Conservation (phyloP, 2,888 invertebrate species). For the Drosophila melanocephala region DNA sequence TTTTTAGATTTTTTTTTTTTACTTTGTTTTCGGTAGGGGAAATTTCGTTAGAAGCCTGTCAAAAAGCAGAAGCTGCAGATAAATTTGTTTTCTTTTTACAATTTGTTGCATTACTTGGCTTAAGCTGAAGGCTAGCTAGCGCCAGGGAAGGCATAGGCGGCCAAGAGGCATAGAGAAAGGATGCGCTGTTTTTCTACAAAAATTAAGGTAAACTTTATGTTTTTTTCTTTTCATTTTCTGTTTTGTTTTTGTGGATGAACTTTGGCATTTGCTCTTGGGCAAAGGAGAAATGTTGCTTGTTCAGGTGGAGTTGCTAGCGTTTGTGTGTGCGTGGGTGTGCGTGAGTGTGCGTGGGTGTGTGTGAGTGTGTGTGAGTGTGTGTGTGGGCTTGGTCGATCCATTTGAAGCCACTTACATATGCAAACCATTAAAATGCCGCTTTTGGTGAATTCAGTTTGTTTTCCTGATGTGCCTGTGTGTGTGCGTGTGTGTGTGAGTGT, state of each 20-base stretch:
- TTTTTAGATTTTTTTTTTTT: neutral
- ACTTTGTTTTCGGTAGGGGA: neutral
- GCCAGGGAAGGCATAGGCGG: too few relatives aligned
- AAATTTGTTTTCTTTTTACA: slow-evolving; percentile 17
- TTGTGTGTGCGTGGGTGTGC: neutral
- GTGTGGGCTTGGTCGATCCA: slow-evolving; percentile 18
- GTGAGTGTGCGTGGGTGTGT: neutral
- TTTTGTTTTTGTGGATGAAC: neutral
- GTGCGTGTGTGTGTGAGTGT: neutral
- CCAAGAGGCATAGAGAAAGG: neutral
- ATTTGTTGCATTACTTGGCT: slow-evolving; percentile 31
- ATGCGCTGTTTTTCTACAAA: neutral
- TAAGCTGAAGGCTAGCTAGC: neutral
- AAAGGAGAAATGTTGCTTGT: slow-evolving; percentile 24
- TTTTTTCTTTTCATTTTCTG: neutral
- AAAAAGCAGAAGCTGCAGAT: slow-evolving; percentile 19
- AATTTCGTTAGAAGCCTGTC: slow-evolving; percentile 3
- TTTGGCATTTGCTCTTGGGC: slow-evolving; percentile 29
- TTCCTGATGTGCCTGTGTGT: neutral
- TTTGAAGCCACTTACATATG: slow-evolving; percentile 54
- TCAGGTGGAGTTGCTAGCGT: slow-evolving; percentile 8
- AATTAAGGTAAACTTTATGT: slow-evolving; percentile 22
- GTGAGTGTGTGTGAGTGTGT: neutral
- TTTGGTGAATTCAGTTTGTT: slow-evolving; percentile 2
- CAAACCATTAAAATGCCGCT: slow-evolving; percentile 49